Evolutionary conservation across 1,140 invertebrate genomes (phyloP).

Genomic region (Drosophila nannoptera): DNA sequence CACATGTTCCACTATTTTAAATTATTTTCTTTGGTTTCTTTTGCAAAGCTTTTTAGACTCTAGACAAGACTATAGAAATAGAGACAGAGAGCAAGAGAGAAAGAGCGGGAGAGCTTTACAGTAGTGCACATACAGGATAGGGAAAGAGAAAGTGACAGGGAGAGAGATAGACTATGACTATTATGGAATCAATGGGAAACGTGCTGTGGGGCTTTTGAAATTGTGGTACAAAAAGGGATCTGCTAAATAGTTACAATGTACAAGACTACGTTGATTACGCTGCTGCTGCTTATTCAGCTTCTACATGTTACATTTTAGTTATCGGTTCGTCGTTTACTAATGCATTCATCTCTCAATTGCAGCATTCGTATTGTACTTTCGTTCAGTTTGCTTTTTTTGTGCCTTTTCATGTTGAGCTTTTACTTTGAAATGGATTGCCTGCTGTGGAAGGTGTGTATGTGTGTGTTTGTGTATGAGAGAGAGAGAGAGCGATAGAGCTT

Average conservation of each 20-base stretch:
- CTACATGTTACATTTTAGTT: conserved; percentile 19
- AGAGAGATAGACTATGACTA: conserved; percentile 18
- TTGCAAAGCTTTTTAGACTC: conserved; percentile 7
- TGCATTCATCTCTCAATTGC: conserved; percentile 9
- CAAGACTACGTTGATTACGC: conserved; percentile 55
- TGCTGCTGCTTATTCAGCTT: conserved; percentile 9
- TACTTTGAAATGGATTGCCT: conserved; percentile 75
- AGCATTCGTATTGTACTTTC: conserved; percentile 63
- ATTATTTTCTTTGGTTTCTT: conserved; percentile 1
- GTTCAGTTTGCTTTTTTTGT: conserved; percentile 52
- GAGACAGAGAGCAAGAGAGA: conserved; percentile 1
- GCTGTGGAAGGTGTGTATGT: conserved; percentile 33
- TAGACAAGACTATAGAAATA: not conserved
- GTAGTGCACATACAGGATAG: conserved; percentile 20
- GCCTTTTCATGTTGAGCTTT: conserved; percentile 71
- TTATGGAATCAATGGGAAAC: conserved; percentile 23
- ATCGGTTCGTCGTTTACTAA: conserved; percentile 24
- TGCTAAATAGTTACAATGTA: conserved; percentile 57
- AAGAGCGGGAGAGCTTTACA: conserved; percentile 12
- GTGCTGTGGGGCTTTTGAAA: conserved; percentile 29
- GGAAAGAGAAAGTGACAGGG: conserved; percentile 9
- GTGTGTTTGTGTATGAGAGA: conserved; percentile 1
- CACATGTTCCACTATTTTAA: conserved; percentile 39
- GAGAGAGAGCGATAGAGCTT: not conserved
- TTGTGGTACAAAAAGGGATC: conserved; percentile 1